Conservation (phyloP, 35 echinoderm and acorn worm genomes). For the Lytechinus variegatus region DNA sequence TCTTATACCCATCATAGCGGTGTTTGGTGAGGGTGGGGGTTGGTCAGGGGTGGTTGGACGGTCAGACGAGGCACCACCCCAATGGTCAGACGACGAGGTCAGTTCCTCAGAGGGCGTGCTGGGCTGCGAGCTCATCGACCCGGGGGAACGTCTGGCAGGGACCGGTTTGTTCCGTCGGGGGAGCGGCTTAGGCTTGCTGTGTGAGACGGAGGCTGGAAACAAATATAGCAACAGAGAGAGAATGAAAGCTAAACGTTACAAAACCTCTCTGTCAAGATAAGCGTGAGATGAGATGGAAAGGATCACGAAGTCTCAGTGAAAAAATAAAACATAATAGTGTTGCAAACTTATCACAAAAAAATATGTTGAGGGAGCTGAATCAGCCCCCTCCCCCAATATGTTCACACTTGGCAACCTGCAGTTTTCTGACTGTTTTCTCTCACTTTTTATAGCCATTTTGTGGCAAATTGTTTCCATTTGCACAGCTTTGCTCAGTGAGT, state of each 20-base stretch:
- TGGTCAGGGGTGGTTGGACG: slow-evolving; percentile 80
- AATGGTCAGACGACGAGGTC: background rate
- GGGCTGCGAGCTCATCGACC: background rate
- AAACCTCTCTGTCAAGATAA: too few relatives aligned
- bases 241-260: background rate
- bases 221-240: background rate
- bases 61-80: slow-evolving; percentile 7
- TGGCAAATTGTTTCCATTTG: too few relatives aligned
- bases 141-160: slow-evolving; percentile 44
- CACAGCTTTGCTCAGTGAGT: too few relatives aligned
- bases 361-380: too few relatives aligned
- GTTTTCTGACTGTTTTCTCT: too few relatives aligned
- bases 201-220: background rate
- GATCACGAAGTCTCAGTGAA: too few relatives aligned
- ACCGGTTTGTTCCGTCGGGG: slow-evolving; percentile 56
- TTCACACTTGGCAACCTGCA: too few relatives aligned
- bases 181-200: slow-evolving; percentile 30
- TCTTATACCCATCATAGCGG: slow-evolving; percentile 83
- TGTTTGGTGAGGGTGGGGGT: slow-evolving; percentile 90
- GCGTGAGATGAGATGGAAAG: too few relatives aligned
- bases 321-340: too few relatives aligned
- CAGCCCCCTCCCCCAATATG: too few relatives aligned
- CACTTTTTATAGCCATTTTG: too few relatives aligned
- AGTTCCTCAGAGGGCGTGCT: background rate
- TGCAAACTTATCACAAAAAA: too few relatives aligned